These are phyloP conservation scores for Todiramphus saurophagus DNA, from an alignment of 2,113 vertebrate genomes.

Conservation along the genomic window DNA sequence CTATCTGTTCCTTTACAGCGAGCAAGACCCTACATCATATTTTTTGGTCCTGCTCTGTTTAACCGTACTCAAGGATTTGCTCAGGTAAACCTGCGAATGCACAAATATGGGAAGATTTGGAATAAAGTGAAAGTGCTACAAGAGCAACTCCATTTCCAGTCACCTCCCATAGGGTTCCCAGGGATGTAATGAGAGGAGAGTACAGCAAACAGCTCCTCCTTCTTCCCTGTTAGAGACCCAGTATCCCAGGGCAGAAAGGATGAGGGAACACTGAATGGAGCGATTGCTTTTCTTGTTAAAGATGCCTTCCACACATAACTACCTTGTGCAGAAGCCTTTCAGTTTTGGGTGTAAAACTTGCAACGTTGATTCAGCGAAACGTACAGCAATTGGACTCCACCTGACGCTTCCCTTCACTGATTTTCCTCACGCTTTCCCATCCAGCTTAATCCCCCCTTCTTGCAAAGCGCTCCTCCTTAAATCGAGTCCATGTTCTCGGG, in stretches of 20 bases:
- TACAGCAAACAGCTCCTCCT: background rate
- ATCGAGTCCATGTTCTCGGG: rapidly evolving
- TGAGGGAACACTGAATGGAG: background rate
- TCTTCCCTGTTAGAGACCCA: background rate
- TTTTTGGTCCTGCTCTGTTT: background rate
- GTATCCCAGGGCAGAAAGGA: background rate
- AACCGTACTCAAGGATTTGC: background rate
- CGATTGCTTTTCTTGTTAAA: background rate
- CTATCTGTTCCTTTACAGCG: background rate
- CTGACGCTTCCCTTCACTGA: background rate
- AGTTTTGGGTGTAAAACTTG: background rate
- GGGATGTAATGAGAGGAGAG: background rate
- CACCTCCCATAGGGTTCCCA: background rate
- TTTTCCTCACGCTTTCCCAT: background rate
- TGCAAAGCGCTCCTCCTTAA: background rate
- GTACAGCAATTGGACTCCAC: background rate
- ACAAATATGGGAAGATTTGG: background rate
- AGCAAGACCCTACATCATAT: background rate
- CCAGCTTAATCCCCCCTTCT: no score
- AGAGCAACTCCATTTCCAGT: background rate
- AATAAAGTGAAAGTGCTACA: background rate
- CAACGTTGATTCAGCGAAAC: background rate
- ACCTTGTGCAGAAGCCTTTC: background rate
- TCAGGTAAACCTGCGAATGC: background rate
- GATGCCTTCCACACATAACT: background rate